Conservation (phyloP, 1,140 invertebrate genomes). For the Ips nitidus region DNA sequence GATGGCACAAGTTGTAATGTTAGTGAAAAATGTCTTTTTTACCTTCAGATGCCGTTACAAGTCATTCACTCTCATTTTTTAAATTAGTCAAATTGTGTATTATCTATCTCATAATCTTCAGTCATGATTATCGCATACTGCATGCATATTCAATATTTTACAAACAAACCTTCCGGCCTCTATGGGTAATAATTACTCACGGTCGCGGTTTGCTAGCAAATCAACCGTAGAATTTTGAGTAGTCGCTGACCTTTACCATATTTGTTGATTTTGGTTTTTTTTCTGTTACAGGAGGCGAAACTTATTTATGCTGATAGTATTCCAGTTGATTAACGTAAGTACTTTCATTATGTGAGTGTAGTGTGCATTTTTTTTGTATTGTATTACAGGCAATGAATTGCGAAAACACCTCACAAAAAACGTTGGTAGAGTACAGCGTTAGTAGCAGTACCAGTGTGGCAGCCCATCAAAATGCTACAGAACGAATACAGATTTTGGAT, state of each 20-base stretch:
- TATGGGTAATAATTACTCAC: too few species aligned
- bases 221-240: too few species aligned
- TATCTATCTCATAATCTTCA: too few species aligned
- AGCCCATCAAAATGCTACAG: conserved; percentile 13
- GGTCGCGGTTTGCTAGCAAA: too few species aligned
- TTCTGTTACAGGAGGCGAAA: conserved; percentile 39
- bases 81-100: too few species aligned
- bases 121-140: too few species aligned
- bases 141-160: too few species aligned
- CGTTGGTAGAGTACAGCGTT: conserved; percentile 44
- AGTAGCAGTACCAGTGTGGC: conserved; percentile 45
- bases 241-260: background rate
- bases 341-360: background rate
- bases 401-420: conserved; percentile 20
- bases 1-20: too few species aligned
- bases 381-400: conserved; percentile 10
- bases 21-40: too few species aligned
- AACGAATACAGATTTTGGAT: conserved; percentile 3
- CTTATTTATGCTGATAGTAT: conserved; percentile 27
- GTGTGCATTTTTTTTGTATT: background rate
- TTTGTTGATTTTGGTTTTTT: background rate
- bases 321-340: background rate
- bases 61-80: too few species aligned
- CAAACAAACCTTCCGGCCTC: too few species aligned
- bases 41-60: too few species aligned